These are phyloP conservation scores for Ptychadena robeensis DNA, from an alignment of 2,797 vertebrate species.

Conservation along the genomic window DNA sequence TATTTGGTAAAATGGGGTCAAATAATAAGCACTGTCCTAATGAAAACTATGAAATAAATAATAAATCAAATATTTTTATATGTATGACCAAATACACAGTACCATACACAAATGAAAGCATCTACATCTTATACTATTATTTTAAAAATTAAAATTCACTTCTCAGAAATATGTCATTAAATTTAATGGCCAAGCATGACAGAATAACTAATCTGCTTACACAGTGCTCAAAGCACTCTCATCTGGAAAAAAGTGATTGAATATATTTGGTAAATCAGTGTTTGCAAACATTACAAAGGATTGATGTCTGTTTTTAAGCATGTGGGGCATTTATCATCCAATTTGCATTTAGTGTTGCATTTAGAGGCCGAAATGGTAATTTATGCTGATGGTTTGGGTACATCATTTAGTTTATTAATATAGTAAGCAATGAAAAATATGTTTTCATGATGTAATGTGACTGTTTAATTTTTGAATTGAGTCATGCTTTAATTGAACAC, in stretches of 20 bases:
- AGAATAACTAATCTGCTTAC: slow-evolving; percentile 6
- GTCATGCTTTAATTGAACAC: slow-evolving; percentile 45
- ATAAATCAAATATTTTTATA: no score
- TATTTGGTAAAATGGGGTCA: no score
- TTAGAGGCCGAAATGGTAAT: slow-evolving; percentile 15
- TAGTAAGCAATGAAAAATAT: slow-evolving; percentile 37
- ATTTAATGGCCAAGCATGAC: slow-evolving; percentile 5
- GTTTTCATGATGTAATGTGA: slow-evolving; percentile 33
- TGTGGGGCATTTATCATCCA: slow-evolving; percentile 13
- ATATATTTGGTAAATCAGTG: slow-evolving; percentile 5
- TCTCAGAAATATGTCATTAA: background rate
- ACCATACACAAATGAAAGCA: background rate
- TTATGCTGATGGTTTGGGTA: slow-evolving; percentile 29
- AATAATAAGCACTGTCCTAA: no score
- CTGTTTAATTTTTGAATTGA: slow-evolving; percentile 33
- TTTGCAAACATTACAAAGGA: slow-evolving; percentile 22
- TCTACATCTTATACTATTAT: background rate
- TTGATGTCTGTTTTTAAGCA: slow-evolving; percentile 35
- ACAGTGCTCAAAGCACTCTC: slow-evolving; percentile 7
- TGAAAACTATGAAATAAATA: no score
- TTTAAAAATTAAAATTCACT: background rate
- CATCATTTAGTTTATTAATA: slow-evolving; percentile 37
- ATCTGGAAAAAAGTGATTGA: background rate
- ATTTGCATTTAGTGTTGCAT: slow-evolving; percentile 43
- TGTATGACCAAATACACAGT: background rate